Evolutionary conservation across 2,888 invertebrate genomes (phyloP).

Genomic region (Myopa tessellatipennis): DNA sequence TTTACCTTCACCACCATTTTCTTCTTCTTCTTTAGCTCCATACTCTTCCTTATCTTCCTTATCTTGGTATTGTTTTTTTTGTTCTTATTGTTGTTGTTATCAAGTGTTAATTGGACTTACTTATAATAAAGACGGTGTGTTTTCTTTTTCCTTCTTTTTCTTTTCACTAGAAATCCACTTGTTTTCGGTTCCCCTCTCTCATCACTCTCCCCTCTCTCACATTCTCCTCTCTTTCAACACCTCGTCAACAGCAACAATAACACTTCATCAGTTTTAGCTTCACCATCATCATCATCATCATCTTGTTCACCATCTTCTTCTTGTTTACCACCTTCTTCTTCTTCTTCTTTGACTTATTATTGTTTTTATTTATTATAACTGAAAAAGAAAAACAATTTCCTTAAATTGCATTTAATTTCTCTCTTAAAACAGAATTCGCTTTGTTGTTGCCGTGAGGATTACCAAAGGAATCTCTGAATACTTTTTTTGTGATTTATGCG

Average conservation of each 20-base stretch:
- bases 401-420: neutral
- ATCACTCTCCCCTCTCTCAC: neutral
- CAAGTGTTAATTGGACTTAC: conserved; percentile 35
- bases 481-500: conserved; percentile 29
- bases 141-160: neutral
- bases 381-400: neutral
- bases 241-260: neutral
- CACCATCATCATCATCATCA: too few species aligned
- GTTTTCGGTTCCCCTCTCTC: neutral
- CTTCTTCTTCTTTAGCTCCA: too few species aligned
- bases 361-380: neutral
- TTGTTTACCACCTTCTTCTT: conserved; percentile 2
- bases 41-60: too few species aligned
- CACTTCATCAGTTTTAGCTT: too few species aligned
- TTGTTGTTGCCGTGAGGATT: conserved; percentile 17
- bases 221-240: too few species aligned
- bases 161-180: neutral
- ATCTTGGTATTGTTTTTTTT: neutral
- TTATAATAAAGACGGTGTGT: neutral
- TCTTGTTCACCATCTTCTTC: neutral
- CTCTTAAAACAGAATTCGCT: neutral
- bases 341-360: conserved; percentile 17
- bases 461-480: conserved; percentile 10
- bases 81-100: neutral
- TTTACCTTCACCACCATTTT: too few species aligned